phyloP scores from a whole-genome alignment of 2,113 vertebrate genomes.

The Centrocercus urophasianus region DNA sequence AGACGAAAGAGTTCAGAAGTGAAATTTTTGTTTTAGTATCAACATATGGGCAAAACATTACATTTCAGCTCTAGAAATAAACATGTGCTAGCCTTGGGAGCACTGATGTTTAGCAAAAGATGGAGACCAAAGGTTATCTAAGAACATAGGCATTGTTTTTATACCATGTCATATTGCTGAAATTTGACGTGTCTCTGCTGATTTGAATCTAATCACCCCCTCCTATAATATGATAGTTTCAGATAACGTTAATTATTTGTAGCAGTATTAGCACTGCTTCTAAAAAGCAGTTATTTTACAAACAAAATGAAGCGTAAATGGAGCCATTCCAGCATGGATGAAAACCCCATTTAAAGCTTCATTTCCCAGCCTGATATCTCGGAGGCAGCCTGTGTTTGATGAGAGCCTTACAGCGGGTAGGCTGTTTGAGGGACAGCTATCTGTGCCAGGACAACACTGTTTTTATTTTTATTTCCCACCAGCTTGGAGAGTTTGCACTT shows the following conservation, averaged over 20 bases:
- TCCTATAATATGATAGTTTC: not conserved
- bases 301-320: not conserved
- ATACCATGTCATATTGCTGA: not conserved
- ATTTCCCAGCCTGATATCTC: not conserved
- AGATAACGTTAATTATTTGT: slow-evolving; percentile 6
- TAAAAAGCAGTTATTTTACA: not conserved
- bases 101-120: not conserved
- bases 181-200: not conserved
- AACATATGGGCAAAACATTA: slow-evolving; percentile 23
- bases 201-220: not conserved
- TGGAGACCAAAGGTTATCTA: not conserved
- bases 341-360: not conserved
- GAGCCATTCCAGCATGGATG: not conserved
- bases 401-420: not conserved
- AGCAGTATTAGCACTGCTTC: not conserved
- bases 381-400: not conserved
- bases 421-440: slow-evolving; percentile 8
- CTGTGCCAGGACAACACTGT: not conserved
- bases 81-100: not conserved
- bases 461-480: not conserved
- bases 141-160: not conserved
- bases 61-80: slow-evolving; percentile 19
- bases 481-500: not conserved
- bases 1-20: not conserved
- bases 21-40: not conserved